Evolutionary conservation across 2,113 vertebrate genomes (phyloP), one percentile per base, ranked within the genome.

Genomic region (Malurus alboscapulatus): DNA sequence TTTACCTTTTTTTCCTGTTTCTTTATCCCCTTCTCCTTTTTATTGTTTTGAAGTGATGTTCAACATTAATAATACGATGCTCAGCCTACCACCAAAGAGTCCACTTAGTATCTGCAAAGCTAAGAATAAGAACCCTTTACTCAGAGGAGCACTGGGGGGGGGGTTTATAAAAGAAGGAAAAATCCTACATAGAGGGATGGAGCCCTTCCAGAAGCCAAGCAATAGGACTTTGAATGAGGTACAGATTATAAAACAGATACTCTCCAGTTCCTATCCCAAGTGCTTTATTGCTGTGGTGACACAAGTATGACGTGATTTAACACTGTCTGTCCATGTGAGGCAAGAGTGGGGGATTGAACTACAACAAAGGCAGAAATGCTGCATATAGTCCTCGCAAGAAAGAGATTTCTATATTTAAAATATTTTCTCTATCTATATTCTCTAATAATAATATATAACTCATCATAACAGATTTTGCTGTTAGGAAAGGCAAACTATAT

Each of bases 281-380:
- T 32, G 25, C 26, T 75, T 79, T 32, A 71, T 12, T 66, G 38
- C 47, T 93, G 26, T 7, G 10, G 25, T 36, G 26, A 83, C 61
- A 20, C 82, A 66, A 80, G 9, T 3, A 6, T 17, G n/a, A 77
- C 0, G 4, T 27, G 20, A 32, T 51, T 5, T 42, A 68, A 69
- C 16, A 26, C 17, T 58, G 24, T 47, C 14, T 78, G 15, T 36
- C 58, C 57, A 42, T 11, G 25, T 15, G 45, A 65, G 19, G 72
- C 15, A 69, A 40, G 20, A 27, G 1, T 0, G 9, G 24, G 7
- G 14, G 15, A 32, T 19, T 5, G 32, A 88, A 13, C 14, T 11
- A 17, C 53, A 84, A 44, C 17, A 63, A 67, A 91, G 24, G 22
- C 25, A 67, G 44, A 17, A 81, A 44, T 30, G 21, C 4, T 78